A percentile compares a stretch with the other conserved stretches of the same genome.
These are phyloP conservation scores for Athrips mouffetella DNA, from an alignment of 2,888 invertebrate genomes.

Conservation along the genomic window DNA sequence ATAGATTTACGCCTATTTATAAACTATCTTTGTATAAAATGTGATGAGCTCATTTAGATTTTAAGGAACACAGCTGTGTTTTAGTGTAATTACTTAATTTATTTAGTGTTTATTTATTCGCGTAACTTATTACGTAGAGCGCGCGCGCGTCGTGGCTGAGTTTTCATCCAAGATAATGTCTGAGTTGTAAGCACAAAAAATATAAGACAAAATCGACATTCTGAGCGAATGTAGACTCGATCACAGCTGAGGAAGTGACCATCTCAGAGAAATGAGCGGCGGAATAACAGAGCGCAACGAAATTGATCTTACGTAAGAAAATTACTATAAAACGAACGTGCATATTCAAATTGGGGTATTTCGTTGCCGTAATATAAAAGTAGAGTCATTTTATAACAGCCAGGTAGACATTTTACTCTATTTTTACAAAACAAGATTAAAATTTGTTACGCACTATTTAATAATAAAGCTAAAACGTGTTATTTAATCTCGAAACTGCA, in stretches of 20 bases:
- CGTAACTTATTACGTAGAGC: conserved; percentile 58
- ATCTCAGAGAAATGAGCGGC: conserved; percentile 25
- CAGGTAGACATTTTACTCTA: too few relatives aligned
- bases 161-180: conserved; percentile 63
- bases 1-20: conserved; percentile 4
- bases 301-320: conserved; percentile 17
- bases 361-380: too few relatives aligned
- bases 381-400: too few relatives aligned
- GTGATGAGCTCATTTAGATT: conserved; percentile 62
- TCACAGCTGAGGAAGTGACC: conserved; percentile 25
- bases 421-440: too few relatives aligned
- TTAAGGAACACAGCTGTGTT: conserved; percentile 53
- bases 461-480: too few relatives aligned
- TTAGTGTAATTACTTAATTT: conserved; percentile 53
- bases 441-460: too few relatives aligned
- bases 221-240: conserved; percentile 60
- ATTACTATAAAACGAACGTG: conserved; percentile 32
- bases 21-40: conserved; percentile 28
- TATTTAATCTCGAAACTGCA: too few relatives aligned
- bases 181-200: conserved; percentile 74
- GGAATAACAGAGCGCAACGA: conserved; percentile 36
- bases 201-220: conserved; percentile 70
- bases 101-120: conserved; percentile 55
- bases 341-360: not conserved
- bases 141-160: conserved; percentile 57